A percentile compares a stretch with the other conserved stretches of the same genome.
Conservation (phyloP, 2,888 invertebrate genomes). For the Tetropium fuscum region DNA sequence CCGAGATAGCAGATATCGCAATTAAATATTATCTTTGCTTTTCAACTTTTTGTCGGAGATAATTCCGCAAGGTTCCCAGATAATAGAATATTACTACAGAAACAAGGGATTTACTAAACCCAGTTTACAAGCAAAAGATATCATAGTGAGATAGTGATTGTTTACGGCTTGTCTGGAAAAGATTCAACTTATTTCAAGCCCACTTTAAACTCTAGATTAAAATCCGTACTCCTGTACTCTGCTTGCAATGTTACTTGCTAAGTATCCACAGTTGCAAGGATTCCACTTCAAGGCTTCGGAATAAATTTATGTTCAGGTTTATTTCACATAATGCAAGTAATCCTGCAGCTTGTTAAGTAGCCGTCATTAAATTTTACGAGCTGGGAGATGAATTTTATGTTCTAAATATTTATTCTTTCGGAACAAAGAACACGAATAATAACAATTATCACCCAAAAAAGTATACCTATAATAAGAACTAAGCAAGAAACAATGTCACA, state of each 20-base stretch:
- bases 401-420: no score
- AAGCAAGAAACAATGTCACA: no score
- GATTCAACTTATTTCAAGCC: constrained; percentile 44
- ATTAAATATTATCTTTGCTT: constrained; percentile 33
- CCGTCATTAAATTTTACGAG: no score
- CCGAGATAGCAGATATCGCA: constrained; percentile 29
- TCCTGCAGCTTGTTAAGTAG: no score
- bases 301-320: constrained; percentile 19
- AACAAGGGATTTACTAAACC: constrained; percentile 29
- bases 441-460: no score
- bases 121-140: constrained; percentile 31
- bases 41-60: constrained; percentile 9
- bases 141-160: constrained; percentile 48
- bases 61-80: constrained; percentile 4
- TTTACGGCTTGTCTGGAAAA: constrained; percentile 51
- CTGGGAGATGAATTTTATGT: no score
- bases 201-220: constrained; percentile 51
- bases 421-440: no score
- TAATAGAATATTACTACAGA: constrained; percentile 15
- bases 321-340: constrained; percentile 6
- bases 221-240: constrained; percentile 37
- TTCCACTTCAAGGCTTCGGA: constrained; percentile 26
- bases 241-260: constrained; percentile 36
- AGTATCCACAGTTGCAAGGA: constrained; percentile 33
- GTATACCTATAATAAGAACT: no score